These are phyloP conservation scores for Scaptomyza pallida DNA, from an alignment of 1,140 invertebrate species.

Conservation along the genomic window DNA sequence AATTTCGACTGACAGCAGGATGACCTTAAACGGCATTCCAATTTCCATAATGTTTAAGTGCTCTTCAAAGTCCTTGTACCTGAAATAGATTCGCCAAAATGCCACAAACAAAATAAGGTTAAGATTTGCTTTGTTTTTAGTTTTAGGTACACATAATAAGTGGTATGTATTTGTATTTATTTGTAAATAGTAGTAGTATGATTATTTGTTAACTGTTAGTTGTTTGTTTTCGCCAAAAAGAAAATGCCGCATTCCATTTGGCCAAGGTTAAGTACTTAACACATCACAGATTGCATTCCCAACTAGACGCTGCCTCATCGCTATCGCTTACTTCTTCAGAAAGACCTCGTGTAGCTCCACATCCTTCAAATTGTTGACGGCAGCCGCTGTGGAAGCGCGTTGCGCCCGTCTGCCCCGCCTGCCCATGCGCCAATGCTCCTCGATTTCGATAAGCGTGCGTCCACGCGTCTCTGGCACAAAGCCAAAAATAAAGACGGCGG, in stretches of 20 bases:
- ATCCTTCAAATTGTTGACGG: slow-evolving; percentile 59
- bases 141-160: neutral
- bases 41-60: too few species aligned
- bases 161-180: neutral
- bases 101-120: neutral
- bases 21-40: too few species aligned
- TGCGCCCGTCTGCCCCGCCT: slow-evolving; percentile 42
- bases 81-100: neutral
- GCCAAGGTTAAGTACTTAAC: slow-evolving; percentile 73
- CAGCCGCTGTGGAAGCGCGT: slow-evolving; percentile 23
- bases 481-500: slow-evolving; percentile 88
- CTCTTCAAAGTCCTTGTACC: too few species aligned
- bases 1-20: too few species aligned
- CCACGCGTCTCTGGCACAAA: slow-evolving; percentile 93
- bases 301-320: neutral
- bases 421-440: slow-evolving; percentile 85
- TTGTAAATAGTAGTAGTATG: slow-evolving; percentile 7
- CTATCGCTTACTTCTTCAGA: slow-evolving; percentile 59
- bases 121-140: neutral
- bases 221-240: slow-evolving; percentile 35
- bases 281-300: slow-evolving; percentile 74
- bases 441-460: slow-evolving; percentile 90
- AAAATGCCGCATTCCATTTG: slow-evolving; percentile 57
- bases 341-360: slow-evolving; percentile 68
- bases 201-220: slow-evolving; percentile 38